A percentile compares a stretch with the other conserved stretches of the same genome.
phyloP scores from a whole-genome alignment of 2,888 invertebrate genomes.

The Pachycephus smyrnensis region DNA sequence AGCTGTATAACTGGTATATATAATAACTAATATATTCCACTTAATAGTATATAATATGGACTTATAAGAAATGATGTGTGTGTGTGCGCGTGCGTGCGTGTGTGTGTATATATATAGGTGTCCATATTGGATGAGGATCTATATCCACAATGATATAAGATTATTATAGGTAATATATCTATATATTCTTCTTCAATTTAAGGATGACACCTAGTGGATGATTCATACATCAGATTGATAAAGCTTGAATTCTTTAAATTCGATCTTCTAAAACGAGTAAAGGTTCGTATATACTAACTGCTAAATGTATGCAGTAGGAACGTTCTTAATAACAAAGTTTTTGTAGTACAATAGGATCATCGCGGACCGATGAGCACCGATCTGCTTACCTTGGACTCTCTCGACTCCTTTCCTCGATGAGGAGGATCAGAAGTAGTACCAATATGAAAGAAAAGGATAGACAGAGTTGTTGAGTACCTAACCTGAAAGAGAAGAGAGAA shows the following conservation, averaged over 20 bases:
- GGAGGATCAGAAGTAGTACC: constrained; percentile 12
- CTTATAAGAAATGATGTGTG: no score
- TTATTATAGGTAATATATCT: no score
- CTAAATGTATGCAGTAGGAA: neutral
- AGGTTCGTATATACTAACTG: constrained; percentile 5
- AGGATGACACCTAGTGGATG: neutral
- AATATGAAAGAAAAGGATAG: constrained; percentile 31
- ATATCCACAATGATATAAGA: no score
- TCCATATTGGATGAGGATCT: no score
- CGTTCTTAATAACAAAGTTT: constrained; percentile 33
- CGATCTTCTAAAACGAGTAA: neutral
- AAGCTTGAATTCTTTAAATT: neutral
- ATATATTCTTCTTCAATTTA: neutral
- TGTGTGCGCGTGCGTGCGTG: no score
- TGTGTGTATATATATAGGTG: no score
- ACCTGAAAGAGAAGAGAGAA: constrained; percentile 28
- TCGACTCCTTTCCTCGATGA: constrained; percentile 20
- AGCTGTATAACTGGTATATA: neutral
- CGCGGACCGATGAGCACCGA: constrained; percentile 52
- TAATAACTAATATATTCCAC: neutral
- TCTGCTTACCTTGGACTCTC: constrained; percentile 47
- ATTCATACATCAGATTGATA: neutral
- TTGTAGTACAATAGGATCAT: constrained; percentile 49
- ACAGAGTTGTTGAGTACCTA: neutral
- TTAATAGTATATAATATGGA: neutral